phyloP scores from a whole-genome alignment of 2,113 vertebrate species.

The mouse (Mus musculus) region DNA sequence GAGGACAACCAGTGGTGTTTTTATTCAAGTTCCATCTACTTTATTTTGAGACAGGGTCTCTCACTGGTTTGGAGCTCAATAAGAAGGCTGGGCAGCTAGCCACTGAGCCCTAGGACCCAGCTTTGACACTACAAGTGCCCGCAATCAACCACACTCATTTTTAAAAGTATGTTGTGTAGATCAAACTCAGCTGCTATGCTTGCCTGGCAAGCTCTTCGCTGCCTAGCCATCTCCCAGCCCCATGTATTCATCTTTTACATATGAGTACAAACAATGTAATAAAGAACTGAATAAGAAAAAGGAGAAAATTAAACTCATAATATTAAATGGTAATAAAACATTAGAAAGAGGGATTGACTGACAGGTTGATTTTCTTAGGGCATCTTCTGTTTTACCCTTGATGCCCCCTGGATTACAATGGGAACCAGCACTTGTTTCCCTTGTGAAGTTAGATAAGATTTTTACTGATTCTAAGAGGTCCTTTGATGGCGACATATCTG shows the following conservation, averaged over 20 bases:
- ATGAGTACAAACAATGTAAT: background rate
- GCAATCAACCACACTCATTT: background rate
- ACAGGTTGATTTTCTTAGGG: background rate
- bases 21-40: background rate
- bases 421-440: slow-evolving; percentile 10
- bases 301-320: background rate
- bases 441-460: background rate
- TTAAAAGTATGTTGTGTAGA: background rate
- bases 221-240: too few species aligned
- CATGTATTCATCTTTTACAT: background rate
- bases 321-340: background rate
- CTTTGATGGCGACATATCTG: background rate
- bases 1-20: background rate
- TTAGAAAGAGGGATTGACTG: background rate
- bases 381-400: background rate
- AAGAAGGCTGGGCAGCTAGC: background rate
- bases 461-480: background rate
- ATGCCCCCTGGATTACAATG: background rate
- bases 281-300: background rate
- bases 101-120: background rate
- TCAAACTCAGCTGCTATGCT: background rate
- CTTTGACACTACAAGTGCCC: background rate
- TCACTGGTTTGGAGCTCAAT: background rate
- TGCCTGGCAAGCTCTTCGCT: background rate
- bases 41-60: background rate